Conservation (phyloP, 2,797 vertebrate genomes). For the Xenops minutus region DNA sequence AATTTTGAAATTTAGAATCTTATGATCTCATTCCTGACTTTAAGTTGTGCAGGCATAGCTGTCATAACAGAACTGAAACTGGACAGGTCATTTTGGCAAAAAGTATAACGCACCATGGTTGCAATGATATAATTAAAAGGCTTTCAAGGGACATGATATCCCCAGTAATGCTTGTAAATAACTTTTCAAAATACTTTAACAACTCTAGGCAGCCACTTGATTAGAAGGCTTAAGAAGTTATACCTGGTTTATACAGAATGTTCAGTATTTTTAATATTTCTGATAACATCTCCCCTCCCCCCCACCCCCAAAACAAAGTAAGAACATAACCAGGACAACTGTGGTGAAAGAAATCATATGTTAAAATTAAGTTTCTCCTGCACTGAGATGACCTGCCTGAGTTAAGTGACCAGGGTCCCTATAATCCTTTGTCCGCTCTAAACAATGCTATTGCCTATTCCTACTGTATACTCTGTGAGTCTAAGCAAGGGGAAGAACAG, state of each 20-base stretch:
- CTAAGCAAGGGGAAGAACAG: background rate
- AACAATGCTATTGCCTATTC: background rate
- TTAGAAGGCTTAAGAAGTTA: background rate
- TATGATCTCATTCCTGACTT: background rate
- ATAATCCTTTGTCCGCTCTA: background rate
- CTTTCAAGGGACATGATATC: background rate
- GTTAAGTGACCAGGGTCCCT: background rate
- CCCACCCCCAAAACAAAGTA: background rate
- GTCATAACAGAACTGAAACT: background rate
- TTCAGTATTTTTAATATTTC: background rate
- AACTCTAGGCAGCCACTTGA: background rate
- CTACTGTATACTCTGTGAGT: background rate
- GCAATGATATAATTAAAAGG: background rate
- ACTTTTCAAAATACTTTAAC: background rate
- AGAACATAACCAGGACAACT: background rate
- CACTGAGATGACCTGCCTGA: background rate
- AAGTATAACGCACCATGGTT: background rate
- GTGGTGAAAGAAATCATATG: background rate
- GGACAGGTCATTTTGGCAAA: background rate
- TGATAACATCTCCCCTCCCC: background rate
- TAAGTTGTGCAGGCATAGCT: background rate
- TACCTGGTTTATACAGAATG: background rate
- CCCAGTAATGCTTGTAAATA: background rate
- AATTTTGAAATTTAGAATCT: background rate
- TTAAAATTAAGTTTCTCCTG: background rate